A percentile compares a stretch with the other conserved stretches of the same genome.
Evolutionary conservation across 1,140 invertebrate genomes (phyloP).

Genomic region (Aphidius ervi): DNA sequence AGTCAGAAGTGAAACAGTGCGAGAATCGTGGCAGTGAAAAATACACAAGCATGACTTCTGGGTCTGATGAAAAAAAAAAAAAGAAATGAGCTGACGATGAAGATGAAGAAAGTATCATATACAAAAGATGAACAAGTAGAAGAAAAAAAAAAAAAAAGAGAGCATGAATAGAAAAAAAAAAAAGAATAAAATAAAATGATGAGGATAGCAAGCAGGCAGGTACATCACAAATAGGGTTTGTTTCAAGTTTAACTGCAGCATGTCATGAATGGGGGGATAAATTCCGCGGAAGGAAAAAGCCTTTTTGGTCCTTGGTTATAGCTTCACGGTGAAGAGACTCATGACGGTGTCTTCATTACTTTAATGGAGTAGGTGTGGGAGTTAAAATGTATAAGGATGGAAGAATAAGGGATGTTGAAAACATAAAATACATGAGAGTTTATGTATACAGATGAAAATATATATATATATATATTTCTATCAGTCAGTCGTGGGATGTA

Average conservation of each 20-base stretch:
- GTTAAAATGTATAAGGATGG: constrained; percentile 18
- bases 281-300: constrained; percentile 41
- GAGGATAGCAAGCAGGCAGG: background rate
- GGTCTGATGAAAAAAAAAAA: too few species aligned
- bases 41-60: background rate
- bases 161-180: background rate
- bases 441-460: too few species aligned
- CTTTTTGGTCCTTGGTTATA: background rate
- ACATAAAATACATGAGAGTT: too few species aligned
- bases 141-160: constrained; percentile 12
- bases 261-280: constrained; percentile 32
- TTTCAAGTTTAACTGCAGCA: constrained; percentile 45
- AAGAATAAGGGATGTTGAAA: background rate
- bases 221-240: constrained; percentile 34
- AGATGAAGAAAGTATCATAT: too few species aligned
- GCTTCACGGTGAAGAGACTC: constrained; percentile 27
- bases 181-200: constrained; percentile 6
- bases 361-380: constrained; percentile 45
- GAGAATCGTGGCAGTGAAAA: constrained; percentile 20
- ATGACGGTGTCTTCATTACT: constrained; percentile 49
- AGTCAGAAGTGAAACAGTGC: constrained; percentile 3
- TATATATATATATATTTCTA: too few species aligned
- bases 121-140: too few species aligned
- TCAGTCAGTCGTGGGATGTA: constrained; percentile 2
- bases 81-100: too few species aligned